Conservation (phyloP, 2,797 vertebrate genomes). For the Benthosema pterotum region DNA sequence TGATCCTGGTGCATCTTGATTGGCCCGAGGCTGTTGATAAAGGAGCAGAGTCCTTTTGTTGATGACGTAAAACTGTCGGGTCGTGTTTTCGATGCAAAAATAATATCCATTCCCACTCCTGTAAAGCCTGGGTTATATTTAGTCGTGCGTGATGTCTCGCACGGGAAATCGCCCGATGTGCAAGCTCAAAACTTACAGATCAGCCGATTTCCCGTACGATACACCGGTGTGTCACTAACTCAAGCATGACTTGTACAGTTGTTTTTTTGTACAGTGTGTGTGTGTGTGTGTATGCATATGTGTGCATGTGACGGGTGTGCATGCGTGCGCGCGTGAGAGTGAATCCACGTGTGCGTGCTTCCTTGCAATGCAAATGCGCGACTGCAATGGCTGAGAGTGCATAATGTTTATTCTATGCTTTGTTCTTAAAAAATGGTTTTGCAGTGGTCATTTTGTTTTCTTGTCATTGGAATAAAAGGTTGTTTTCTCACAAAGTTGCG, state of each 20-base stretch:
- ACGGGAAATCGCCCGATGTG: neutral
- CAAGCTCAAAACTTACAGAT: slow-evolving; percentile 45
- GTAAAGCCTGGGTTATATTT: slow-evolving; percentile 7
- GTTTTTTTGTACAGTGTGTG: slow-evolving; percentile 86
- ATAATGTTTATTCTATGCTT: slow-evolving; percentile 48
- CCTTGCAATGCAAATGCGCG: slow-evolving; percentile 34
- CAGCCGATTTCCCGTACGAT: too few species aligned
- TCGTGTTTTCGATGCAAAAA: slow-evolving; percentile 82
- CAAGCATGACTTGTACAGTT: slow-evolving; percentile 68
- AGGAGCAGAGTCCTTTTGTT: slow-evolving; percentile 72
- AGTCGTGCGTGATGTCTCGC: too few species aligned
- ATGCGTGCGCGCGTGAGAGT: slow-evolving; percentile 36
- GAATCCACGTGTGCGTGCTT: slow-evolving; percentile 26
- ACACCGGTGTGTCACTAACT: too few species aligned
- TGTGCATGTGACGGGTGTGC: slow-evolving; percentile 34
- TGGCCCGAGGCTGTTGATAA: slow-evolving; percentile 62
- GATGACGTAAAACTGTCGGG: slow-evolving; percentile 35
- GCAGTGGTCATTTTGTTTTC: slow-evolving; percentile 86
- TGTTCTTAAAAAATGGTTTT: slow-evolving; percentile 85
- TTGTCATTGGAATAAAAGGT: slow-evolving; percentile 92
- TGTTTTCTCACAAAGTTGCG: slow-evolving; percentile 75
- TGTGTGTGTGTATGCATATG: slow-evolving; percentile 78
- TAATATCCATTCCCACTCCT: slow-evolving; percentile 64
- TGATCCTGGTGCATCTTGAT: slow-evolving; percentile 57
- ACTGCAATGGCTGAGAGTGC: slow-evolving; percentile 47